These are phyloP conservation scores for Neolamprologus sp. DNA, from an alignment of 2,113 vertebrate genomes.

Conservation along the genomic window DNA sequence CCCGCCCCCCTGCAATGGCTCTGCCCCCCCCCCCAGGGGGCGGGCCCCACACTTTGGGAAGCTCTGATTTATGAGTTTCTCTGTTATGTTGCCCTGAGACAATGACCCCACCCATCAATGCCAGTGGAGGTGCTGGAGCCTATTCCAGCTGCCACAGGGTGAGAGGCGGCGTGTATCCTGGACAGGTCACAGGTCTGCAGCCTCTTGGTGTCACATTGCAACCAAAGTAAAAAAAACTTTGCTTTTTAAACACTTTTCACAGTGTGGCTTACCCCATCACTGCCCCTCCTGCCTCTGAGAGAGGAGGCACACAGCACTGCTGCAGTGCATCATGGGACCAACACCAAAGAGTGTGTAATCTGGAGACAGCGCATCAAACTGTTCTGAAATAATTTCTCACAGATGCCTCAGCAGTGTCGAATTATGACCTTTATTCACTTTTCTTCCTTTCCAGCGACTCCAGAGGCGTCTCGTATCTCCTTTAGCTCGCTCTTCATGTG, in stretches of 20 bases:
- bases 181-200: background rate
- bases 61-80: background rate
- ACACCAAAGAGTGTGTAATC: fast-evolving
- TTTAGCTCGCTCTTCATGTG: background rate
- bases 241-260: background rate
- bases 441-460: background rate
- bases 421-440: fast-evolving
- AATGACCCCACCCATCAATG: background rate
- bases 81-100: background rate
- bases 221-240: background rate
- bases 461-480: background rate
- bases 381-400: background rate
- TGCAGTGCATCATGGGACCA: background rate
- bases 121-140: background rate
- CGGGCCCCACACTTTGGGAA: background rate
- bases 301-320: background rate
- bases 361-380: fast-evolving
- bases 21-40: background rate
- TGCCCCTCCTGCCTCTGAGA: background rate
- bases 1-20: too few species aligned
- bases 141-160: background rate
- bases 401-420: background rate
- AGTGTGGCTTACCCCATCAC: background rate
- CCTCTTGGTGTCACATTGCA: background rate
- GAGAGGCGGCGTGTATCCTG: background rate